These are phyloP conservation scores for Steromphala cineraria DNA, from an alignment of 2,888 invertebrate species.

Conservation along the genomic window DNA sequence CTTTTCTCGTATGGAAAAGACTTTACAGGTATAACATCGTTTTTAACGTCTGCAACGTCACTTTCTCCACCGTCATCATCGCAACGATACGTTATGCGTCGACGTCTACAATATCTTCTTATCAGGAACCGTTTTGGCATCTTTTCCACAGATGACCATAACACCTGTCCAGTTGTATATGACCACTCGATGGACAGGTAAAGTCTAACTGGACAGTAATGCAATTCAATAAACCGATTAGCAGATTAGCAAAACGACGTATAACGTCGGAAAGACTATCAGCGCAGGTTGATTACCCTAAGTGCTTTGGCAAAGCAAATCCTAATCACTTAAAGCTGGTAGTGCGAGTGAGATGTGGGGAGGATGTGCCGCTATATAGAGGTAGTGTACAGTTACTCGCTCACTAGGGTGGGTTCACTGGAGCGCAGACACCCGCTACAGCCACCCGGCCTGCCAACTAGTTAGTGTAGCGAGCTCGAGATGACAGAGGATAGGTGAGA, in stretches of 20 bases:
- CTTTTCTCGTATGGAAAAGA: too few species aligned
- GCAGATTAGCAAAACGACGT: neutral
- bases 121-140: conserved; percentile 10
- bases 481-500: too few species aligned
- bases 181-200: too few species aligned
- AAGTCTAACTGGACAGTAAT: too few species aligned
- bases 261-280: too few species aligned
- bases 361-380: neutral
- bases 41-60: neutral
- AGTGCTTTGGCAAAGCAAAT: too few species aligned
- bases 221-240: neutral
- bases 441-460: too few species aligned
- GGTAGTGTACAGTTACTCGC: conserved; percentile 1
- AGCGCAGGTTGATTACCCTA: too few species aligned
- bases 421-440: too few species aligned
- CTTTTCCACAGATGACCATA: neutral
- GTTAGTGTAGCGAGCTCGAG: too few species aligned
- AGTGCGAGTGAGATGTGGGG: neutral
- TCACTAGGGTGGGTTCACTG: neutral
- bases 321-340: neutral
- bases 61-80: neutral
- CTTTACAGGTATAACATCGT: too few species aligned
- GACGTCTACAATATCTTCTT: neutral
- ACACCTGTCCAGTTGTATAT: neutral
- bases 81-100: neutral